phyloP scores from a whole-genome alignment of 2,113 vertebrate genomes.

The Calidris pygmaea region DNA sequence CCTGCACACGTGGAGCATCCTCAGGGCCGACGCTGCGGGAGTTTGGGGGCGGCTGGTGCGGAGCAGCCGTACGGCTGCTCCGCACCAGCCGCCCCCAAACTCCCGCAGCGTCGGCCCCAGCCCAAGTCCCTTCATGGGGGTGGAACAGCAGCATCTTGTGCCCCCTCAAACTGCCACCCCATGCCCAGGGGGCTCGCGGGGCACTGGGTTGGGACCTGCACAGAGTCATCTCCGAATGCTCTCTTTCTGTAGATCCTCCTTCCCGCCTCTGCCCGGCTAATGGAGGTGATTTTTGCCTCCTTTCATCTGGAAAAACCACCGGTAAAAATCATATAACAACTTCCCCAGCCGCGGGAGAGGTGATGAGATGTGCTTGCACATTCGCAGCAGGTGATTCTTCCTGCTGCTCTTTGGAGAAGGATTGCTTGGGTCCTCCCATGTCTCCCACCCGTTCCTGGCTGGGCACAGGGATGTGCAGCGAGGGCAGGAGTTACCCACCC shows the following conservation, averaged over 20 bases:
- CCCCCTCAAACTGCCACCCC: neutral
- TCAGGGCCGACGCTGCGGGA: accelerated
- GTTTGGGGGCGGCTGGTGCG: neutral
- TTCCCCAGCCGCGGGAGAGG: neutral
- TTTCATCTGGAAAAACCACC: conserved; percentile 58
- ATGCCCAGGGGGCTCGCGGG: accelerated
- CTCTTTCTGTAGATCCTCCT: neutral
- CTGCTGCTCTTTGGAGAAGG: neutral
- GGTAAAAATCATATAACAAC: neutral
- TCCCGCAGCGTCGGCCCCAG: accelerated
- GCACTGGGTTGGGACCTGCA: neutral
- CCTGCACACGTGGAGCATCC: neutral
- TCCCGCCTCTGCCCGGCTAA: neutral
- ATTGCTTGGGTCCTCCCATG: accelerated
- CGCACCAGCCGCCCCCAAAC: neutral
- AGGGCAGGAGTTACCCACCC: neutral
- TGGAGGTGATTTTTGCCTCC: conserved; percentile 48
- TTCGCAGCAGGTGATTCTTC: neutral
- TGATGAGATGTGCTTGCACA: neutral
- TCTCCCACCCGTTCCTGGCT: accelerated
- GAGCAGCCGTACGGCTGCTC: neutral
- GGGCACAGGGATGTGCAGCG: neutral
- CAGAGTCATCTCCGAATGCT: neutral
- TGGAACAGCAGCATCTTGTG: neutral
- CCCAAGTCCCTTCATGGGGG: accelerated